Evolutionary conservation across 2,888 invertebrate genomes (phyloP), one percentile per base, ranked within the genome.

Genomic region (Drosophila hawaiiensis): DNA sequence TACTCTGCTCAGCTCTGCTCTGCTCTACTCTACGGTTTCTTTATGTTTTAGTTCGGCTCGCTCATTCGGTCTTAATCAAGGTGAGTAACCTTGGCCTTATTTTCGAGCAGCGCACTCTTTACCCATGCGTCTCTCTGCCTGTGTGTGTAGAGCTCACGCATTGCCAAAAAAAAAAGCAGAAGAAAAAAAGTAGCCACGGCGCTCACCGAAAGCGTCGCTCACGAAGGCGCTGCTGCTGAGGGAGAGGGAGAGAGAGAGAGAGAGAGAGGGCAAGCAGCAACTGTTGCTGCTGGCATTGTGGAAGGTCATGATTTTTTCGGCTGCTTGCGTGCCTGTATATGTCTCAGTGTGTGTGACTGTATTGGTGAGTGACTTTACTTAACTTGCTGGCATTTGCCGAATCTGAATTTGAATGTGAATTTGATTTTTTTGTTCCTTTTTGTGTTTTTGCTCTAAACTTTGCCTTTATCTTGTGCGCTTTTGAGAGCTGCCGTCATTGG

Each of bases 71-170:
- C 91, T 91, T 86, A 91, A 92, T 92, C 92, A 92, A 92, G 92
- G 92, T 91, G 91, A 92, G 88, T 89, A 87, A 91, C 92, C 92
- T 92, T 92, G 92, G 92, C 92, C 92, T 92, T 92, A 92, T 92
- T 92, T 90, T 89, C 80, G 88, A 87, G 77, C 86, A 87, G 84
- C 87, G 85, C 88, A 87, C 86, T 87, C 88, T 87, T 86, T 83
- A 69, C 75, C 59, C 22, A 62, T 56, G 39, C 47, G 66, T 55
- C 25, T 25, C 47, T 25, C 35, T 66, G 56, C 37, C 14, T 47
- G 63, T 50, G 39, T 68, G 41, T 66, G 61, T 70, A 65, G 65
- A 71, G 76, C 85, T 83, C 86, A 83, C 86, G 81, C 84, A 84
- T 84, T 84, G 81, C 84, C 84, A 84, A 84, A 84, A 82, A 79